Conservation (phyloP, 1,140 invertebrate genomes). For the Dinoponera quadriceps region DNA sequence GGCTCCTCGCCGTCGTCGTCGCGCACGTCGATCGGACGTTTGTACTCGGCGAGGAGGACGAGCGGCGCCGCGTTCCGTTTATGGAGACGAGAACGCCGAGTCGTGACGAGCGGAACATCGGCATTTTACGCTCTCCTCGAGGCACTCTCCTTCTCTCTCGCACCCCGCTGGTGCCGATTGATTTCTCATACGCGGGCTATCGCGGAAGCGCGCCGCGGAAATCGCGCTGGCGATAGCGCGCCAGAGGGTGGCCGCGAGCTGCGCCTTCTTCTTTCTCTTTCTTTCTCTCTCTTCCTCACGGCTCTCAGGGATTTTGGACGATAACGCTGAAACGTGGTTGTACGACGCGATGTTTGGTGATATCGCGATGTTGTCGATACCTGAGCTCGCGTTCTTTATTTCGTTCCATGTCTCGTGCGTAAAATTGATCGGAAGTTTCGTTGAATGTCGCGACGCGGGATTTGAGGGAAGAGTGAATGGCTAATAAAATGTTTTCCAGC, state of each 20-base stretch:
- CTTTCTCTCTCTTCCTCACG: no score
- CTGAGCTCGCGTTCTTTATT: no score
- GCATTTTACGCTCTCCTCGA: conserved; percentile 73
- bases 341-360: no score
- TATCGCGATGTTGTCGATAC: no score
- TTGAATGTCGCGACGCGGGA: no score
- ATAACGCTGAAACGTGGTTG: no score
- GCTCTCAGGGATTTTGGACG: no score
- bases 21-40: conserved; percentile 15
- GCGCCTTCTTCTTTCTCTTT: no score
- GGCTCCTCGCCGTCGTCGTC: neutral
- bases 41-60: neutral
- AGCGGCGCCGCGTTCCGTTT: conserved; percentile 6
- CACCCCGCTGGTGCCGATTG: conserved; percentile 6
- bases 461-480: no score
- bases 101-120: conserved; percentile 76
- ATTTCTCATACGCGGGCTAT: conserved; percentile 33
- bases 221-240: neutral
- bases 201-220: neutral
- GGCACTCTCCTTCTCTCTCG: conserved; percentile 37
- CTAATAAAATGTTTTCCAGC: no score
- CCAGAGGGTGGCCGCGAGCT: neutral
- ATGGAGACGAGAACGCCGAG: conserved; percentile 32
- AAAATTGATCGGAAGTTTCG: no score
- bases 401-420: no score